These are phyloP conservation scores for Caranx ignobilis DNA, from an alignment of 2,113 vertebrate genomes.

Conservation along the genomic window DNA sequence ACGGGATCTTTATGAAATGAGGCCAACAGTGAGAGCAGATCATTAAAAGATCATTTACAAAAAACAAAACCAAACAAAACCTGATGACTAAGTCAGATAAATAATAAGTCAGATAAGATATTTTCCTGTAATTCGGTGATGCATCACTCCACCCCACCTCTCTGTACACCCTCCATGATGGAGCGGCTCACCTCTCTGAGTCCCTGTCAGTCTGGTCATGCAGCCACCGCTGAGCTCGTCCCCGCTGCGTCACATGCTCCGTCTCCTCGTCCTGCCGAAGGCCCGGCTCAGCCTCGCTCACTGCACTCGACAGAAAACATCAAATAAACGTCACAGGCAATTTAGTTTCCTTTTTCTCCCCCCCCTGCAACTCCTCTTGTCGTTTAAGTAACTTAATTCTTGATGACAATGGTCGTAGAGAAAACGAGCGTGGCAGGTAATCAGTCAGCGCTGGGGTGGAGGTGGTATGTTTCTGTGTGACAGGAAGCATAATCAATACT, in stretches of 20 bases:
- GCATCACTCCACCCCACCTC: not conserved
- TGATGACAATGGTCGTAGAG: not conserved
- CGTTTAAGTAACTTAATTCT: not conserved
- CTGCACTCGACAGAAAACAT: slow-evolving; percentile 79
- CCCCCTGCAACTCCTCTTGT: not conserved
- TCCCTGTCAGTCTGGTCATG: slow-evolving; percentile 78
- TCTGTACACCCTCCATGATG: not conserved
- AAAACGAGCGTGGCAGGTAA: not conserved
- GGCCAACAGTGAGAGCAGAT: not conserved
- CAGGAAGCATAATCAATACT: not conserved
- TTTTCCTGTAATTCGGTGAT: not conserved
- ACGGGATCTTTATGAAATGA: too few species aligned
- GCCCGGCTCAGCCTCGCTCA: slow-evolving; percentile 62
- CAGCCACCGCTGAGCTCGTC: slow-evolving; percentile 84
- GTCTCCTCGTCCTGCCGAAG: slow-evolving; percentile 33
- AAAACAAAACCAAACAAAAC: not conserved
- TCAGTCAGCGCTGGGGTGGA: not conserved
- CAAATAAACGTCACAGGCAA: slow-evolving; percentile 40
- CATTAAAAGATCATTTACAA: not conserved
- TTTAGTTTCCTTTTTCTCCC: not conserved
- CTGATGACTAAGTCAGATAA: not conserved
- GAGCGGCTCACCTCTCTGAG: slow-evolving; percentile 83
- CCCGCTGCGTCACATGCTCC: slow-evolving; percentile 76
- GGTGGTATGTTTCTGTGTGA: slow-evolving; percentile 14
- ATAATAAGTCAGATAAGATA: not conserved